These are phyloP conservation scores for Tricholauxania praeusta DNA, from an alignment of 2,888 invertebrate species.

Conservation along the genomic window DNA sequence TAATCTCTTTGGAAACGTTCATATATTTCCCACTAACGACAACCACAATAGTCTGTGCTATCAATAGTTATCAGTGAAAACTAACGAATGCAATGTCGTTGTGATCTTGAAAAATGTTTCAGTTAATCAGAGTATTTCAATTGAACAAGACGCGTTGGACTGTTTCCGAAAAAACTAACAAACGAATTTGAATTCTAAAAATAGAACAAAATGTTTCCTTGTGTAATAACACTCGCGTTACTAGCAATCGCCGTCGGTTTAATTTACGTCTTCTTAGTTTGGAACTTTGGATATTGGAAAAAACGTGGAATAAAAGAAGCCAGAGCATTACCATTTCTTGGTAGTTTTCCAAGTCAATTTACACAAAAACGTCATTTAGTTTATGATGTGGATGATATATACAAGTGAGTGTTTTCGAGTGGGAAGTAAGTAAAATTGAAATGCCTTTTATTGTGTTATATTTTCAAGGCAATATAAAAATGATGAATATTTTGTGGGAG, in stretches of 20 bases:
- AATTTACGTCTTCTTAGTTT: slow-evolving; percentile 56
- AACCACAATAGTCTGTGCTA: no score
- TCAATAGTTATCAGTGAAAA: no score
- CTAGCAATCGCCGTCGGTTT: slow-evolving; percentile 21
- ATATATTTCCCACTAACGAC: no score
- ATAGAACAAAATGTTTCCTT: slow-evolving; percentile 7
- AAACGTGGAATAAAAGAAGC: slow-evolving; percentile 63
- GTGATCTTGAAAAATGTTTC: no score
- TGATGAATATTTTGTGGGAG: slow-evolving; percentile 63
- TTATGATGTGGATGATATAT: slow-evolving; percentile 65
- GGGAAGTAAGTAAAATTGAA: not conserved
- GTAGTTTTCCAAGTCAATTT: slow-evolving; percentile 60
- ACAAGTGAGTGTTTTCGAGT: slow-evolving; percentile 56
- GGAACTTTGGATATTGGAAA: slow-evolving; percentile 66
- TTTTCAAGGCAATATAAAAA: slow-evolving; percentile 51
- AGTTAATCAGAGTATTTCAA: no score
- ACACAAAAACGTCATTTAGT: slow-evolving; percentile 56
- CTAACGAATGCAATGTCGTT: no score
- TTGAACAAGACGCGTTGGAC: no score
- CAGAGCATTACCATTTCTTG: slow-evolving; percentile 59
- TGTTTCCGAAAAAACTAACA: no score
- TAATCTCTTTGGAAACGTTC: no score
- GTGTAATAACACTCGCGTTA: not conserved
- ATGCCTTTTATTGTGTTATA: not conserved
- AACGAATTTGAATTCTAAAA: not conserved